These are phyloP conservation scores for Holacanthus passer DNA, from an alignment of 2,113 vertebrate species.

Conservation along the genomic window DNA sequence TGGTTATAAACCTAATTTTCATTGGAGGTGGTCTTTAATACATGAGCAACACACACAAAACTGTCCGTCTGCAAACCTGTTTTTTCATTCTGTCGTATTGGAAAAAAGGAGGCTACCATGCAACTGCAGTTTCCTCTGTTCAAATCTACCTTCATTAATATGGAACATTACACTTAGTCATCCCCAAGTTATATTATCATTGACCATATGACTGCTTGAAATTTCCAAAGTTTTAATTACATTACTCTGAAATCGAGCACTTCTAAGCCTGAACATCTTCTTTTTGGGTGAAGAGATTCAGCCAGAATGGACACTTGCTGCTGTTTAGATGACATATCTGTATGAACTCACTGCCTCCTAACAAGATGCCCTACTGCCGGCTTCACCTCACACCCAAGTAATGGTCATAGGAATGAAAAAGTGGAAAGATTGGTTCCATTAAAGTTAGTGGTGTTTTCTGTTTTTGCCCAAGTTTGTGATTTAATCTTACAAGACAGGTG, in stretches of 20 bases:
- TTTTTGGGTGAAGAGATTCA: neutral
- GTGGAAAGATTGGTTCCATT: neutral
- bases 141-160: neutral
- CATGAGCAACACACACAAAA: neutral
- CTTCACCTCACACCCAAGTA: neutral
- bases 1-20: no score
- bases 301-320: neutral
- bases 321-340: neutral
- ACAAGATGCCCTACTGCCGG: slow-evolving; percentile 5
- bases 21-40: no score
- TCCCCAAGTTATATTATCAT: neutral
- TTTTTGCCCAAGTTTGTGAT: slow-evolving; percentile 21
- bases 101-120: no score
- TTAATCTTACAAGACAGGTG: slow-evolving; percentile 8
- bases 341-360: neutral
- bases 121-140: neutral
- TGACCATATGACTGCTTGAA: neutral
- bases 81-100: no score
- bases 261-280: neutral
- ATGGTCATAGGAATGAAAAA: neutral
- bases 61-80: no score
- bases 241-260: neutral
- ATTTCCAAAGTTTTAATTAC: no score
- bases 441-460: neutral
- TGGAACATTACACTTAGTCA: neutral